These are phyloP conservation scores for Grallaria varia DNA, from an alignment of 2,113 vertebrate genomes.

Conservation along the genomic window DNA sequence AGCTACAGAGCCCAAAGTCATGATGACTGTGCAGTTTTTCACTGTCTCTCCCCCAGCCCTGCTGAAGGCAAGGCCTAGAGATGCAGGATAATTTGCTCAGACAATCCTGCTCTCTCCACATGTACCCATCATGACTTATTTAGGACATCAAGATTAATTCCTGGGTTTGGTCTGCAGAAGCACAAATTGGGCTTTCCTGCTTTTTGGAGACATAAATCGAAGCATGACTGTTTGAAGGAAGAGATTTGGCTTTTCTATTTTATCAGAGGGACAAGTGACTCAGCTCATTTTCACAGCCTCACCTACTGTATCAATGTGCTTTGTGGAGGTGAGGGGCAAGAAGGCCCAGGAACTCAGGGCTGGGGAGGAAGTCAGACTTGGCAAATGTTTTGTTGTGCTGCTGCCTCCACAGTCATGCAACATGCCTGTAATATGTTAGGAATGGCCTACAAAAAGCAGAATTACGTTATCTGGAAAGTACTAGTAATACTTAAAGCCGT, in stretches of 20 bases:
- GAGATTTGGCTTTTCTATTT: background rate
- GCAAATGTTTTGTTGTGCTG: background rate
- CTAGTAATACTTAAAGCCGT: constrained; percentile 8
- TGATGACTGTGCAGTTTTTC: too few species aligned
- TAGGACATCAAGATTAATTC: background rate
- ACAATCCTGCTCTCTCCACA: too few species aligned
- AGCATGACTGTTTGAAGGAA: background rate
- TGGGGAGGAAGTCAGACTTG: background rate
- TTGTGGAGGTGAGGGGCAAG: background rate
- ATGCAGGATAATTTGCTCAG: too few species aligned
- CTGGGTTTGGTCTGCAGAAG: background rate
- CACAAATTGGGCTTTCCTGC: background rate
- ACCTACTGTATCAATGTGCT: background rate
- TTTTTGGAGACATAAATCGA: background rate
- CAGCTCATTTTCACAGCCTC: background rate
- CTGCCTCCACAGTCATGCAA: background rate
- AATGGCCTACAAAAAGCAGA: constrained; percentile 31
- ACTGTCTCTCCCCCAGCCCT: too few species aligned
- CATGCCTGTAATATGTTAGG: background rate
- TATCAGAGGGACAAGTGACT: background rate
- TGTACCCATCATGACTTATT: background rate
- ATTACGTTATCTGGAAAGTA: constrained; percentile 54
- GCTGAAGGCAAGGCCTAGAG: too few species aligned
- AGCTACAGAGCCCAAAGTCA: too few species aligned
- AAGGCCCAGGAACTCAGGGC: background rate